These are phyloP conservation scores for Perognathus longimembris DNA, from an alignment of 2,113 vertebrate species.

Conservation along the genomic window DNA sequence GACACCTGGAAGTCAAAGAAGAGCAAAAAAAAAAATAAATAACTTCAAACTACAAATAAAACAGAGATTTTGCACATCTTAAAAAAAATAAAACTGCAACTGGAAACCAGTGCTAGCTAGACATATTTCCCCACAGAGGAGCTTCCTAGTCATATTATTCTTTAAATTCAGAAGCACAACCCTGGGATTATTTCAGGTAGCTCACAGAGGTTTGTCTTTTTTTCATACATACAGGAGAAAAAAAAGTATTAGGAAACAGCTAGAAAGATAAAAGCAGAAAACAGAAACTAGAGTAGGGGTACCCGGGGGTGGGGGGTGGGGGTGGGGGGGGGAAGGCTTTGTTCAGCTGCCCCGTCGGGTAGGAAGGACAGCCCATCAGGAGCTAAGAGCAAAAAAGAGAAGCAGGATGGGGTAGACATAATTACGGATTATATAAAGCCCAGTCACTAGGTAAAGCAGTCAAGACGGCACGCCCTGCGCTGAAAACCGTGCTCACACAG, in stretches of 20 bases:
- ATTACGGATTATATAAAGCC: conserved; percentile 41
- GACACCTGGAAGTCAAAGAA: no score
- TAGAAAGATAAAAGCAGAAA: conserved; percentile 42
- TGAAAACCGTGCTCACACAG: background rate
- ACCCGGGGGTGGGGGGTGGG: no score
- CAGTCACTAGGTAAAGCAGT: background rate
- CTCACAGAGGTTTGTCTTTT: conserved; percentile 21
- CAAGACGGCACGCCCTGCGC: conserved; percentile 4
- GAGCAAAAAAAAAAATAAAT: no score
- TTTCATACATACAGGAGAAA: background rate
- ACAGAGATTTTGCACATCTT: no score
- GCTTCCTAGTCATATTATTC: conserved; percentile 24
- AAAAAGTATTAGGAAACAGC: conserved; percentile 55
- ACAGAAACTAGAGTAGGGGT: conserved; percentile 8
- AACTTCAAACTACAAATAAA: no score
- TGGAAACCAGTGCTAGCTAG: background rate
- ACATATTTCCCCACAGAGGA: background rate
- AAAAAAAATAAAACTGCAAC: no score
- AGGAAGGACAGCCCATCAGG: background rate
- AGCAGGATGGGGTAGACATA: background rate
- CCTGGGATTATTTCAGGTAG: conserved; percentile 44
- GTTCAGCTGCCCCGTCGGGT: background rate
- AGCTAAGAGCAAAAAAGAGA: conserved; percentile 34
- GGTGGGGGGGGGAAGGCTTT: no score
- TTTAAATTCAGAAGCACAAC: conserved; percentile 43